Evolutionary conservation across 2,113 vertebrate species (phyloP), one percentile per base, ranked within the genome.

Genomic region (Rhinolophus ferrumequinum): DNA sequence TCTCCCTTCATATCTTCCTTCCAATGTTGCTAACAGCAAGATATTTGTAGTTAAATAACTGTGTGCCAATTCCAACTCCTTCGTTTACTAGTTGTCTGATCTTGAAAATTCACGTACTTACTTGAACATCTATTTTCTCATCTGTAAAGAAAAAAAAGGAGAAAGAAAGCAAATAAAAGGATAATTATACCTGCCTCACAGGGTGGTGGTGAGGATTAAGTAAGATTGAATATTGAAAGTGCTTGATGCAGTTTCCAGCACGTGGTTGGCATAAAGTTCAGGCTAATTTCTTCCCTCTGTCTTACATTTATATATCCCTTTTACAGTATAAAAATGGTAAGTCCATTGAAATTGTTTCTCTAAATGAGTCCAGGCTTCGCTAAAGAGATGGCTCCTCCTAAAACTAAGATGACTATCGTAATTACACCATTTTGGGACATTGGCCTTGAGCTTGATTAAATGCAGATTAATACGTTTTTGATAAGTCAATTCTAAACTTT

Each of bases 21-120:
- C 72, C n/a, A 85, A 64, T 88, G 64, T 76, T 94, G 88, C 52
- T 85, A 95, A 58, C 50, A 94, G 64, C 33, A 67, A 93, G 67
- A 30, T 76, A 90, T 92, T 88, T 92, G 79, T 72, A 77, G 80
- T 77, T 87, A 95, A 94, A 86, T 92, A 90, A 81, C 75, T 41
- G 8, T 82, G 38, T 90, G 35, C 11, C 70, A 47, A 7, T 84
- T 70, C 52, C 30, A 72, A 26, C 8, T 76, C 60, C 41, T 95
- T 81, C 12, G 19, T 24, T 84, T 88, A 64, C 35, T 52, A 54
- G 56, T 67, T 83, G 14, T 79, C 47, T 70, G 24, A 87, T 76
- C 69, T 95, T 95, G 80, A 97, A 92, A 95, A 88, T 41, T 41
- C 33, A 58, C 19, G 70, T 69, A 56, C 66, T 96, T 38, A 92